Conservation (phyloP, 1,140 invertebrate species). For the Phymastichus coffea region DNA sequence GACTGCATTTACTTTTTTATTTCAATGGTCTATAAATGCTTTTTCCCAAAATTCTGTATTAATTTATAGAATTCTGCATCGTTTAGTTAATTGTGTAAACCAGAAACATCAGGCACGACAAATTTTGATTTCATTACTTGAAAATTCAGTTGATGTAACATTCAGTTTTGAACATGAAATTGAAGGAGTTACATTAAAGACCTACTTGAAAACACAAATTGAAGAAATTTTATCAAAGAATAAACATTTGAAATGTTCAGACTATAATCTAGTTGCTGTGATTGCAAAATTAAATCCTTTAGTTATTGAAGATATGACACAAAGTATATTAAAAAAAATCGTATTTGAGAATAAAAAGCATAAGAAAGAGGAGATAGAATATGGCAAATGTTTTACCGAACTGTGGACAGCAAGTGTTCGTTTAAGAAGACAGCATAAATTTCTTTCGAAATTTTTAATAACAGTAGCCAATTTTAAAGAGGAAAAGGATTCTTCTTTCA, state of each 20-base stretch:
- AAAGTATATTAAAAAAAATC: slow-evolving; percentile 38
- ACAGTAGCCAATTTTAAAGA: slow-evolving; percentile 26
- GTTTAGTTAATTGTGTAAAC: slow-evolving; percentile 35
- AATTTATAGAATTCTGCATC: slow-evolving; percentile 41
- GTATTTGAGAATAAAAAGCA: slow-evolving; percentile 30
- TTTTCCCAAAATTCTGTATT: slow-evolving; percentile 23
- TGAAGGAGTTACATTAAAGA: slow-evolving; percentile 32
- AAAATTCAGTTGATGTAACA: slow-evolving; percentile 32
- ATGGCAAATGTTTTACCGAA: slow-evolving; percentile 35
- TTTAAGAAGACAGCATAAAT: slow-evolving; percentile 36
- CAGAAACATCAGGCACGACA: slow-evolving; percentile 30
- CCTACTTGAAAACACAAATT: slow-evolving; percentile 40
- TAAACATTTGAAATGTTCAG: slow-evolving; percentile 22
- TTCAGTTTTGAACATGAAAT: slow-evolving; percentile 44
- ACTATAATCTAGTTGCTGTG: slow-evolving; percentile 37
- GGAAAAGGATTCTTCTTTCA: neutral
- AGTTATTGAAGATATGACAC: slow-evolving; percentile 41
- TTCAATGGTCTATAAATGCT: slow-evolving; percentile 28
- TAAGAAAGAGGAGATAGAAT: slow-evolving; percentile 23
- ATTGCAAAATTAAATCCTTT: slow-evolving; percentile 46
- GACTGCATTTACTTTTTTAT: slow-evolving; percentile 31
- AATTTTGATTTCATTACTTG: slow-evolving; percentile 31
- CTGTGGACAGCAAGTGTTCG: slow-evolving; percentile 30
- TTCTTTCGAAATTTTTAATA: slow-evolving; percentile 32
- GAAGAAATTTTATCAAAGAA: slow-evolving; percentile 32